These are phyloP conservation scores for Myzus persicae DNA, from an alignment of 1,140 invertebrate genomes.

Conservation along the genomic window DNA sequence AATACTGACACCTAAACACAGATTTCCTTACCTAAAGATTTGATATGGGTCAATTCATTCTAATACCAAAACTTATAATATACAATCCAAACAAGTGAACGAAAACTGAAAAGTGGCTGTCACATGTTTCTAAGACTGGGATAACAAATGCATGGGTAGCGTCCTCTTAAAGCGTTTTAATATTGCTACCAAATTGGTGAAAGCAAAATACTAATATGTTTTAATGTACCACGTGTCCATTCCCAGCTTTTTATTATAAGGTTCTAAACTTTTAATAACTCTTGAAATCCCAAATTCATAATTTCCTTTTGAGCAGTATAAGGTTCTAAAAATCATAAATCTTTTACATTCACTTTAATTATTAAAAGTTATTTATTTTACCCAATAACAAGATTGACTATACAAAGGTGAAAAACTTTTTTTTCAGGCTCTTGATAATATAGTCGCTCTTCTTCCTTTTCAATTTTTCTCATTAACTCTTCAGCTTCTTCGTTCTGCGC, in stretches of 20 bases:
- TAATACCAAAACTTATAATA: no score
- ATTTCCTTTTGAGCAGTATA: slow-evolving; percentile 99
- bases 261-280: slow-evolving; percentile 95
- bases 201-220: neutral
- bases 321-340: slow-evolving; percentile 71
- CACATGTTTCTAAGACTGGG: no score
- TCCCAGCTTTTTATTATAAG: slow-evolving; percentile 93
- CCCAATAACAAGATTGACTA: slow-evolving; percentile 98
- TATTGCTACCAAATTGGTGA: neutral
- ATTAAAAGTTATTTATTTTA: slow-evolving; percentile 62
- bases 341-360: neutral
- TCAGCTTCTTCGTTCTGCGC: slow-evolving; percentile 99
- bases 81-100: no score
- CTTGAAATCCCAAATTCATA: slow-evolving; percentile 99
- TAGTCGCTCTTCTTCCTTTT: slow-evolving; percentile 95
- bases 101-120: no score
- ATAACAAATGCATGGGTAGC: no score
- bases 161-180: neutral
- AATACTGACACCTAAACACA: no score
- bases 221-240: slow-evolving; percentile 88
- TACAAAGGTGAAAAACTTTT: slow-evolving; percentile 96
- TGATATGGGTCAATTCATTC: no score
- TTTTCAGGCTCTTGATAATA: slow-evolving; percentile 93
- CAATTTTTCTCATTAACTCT: slow-evolving; percentile 97
- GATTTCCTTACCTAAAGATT: no score